A percentile compares a stretch with the other conserved stretches of the same genome.
These are phyloP conservation scores for Calliopsis andreniformis DNA, from an alignment of 1,140 invertebrate genomes.

Conservation along the genomic window DNA sequence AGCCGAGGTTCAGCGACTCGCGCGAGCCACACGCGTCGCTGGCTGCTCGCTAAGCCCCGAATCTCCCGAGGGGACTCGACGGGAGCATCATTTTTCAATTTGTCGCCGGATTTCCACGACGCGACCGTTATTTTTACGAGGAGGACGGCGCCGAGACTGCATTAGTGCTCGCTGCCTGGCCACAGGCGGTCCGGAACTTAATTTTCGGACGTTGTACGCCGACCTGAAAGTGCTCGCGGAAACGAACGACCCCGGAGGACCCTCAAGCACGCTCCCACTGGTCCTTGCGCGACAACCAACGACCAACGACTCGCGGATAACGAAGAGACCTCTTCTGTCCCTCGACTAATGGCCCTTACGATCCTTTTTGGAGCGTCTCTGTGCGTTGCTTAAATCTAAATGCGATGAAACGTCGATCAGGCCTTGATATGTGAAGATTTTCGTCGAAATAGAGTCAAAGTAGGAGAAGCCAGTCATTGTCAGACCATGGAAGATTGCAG, in stretches of 20 bases:
- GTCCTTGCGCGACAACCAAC: not conserved
- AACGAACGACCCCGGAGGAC: constrained; percentile 18
- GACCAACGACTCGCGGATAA: not conserved
- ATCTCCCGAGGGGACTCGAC: not conserved
- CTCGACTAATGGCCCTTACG: no score
- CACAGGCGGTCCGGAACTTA: constrained; percentile 47
- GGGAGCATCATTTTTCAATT: constrained; percentile 56
- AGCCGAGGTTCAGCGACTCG: not conserved
- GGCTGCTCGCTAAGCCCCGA: not conserved
- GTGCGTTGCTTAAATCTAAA: no score
- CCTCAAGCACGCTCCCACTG: constrained; percentile 14
- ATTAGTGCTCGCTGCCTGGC: constrained; percentile 37
- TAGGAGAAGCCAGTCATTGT: no score
- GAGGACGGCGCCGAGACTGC: constrained; percentile 15
- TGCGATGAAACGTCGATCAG: no score
- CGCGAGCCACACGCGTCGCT: not conserved
- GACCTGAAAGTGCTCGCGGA: constrained; percentile 14
- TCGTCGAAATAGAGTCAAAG: no score
- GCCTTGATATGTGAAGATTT: no score
- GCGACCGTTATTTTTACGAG: constrained; percentile 52
- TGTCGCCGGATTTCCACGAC: constrained; percentile 30
- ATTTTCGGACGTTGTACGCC: constrained; percentile 51
- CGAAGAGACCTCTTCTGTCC: not conserved
- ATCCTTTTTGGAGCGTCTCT: no score
- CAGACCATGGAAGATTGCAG: no score